These are phyloP conservation scores for Lampris incognitus DNA, from an alignment of 2,113 vertebrate genomes.

Conservation along the genomic window DNA sequence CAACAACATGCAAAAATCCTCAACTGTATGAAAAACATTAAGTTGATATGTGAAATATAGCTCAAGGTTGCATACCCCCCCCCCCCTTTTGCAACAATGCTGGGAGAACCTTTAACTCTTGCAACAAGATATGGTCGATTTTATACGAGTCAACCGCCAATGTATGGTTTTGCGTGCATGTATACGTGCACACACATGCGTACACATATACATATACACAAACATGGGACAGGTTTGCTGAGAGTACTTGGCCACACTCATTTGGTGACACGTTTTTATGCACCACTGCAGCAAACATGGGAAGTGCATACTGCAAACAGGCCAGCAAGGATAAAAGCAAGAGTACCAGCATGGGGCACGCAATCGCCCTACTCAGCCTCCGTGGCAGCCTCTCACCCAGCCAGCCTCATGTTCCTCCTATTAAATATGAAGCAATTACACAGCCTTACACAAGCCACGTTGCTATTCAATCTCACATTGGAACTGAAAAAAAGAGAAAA, in stretches of 20 bases:
- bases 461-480: slow-evolving; percentile 46
- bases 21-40: slow-evolving; percentile 18
- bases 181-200: slow-evolving; percentile 13
- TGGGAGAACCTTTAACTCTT: slow-evolving; percentile 21
- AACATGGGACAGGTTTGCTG: slow-evolving; percentile 35
- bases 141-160: slow-evolving; percentile 30
- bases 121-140: slow-evolving; percentile 27
- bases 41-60: not conserved
- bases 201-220: slow-evolving; percentile 19
- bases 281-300: slow-evolving; percentile 78
- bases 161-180: not conserved
- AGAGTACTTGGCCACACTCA: slow-evolving; percentile 57
- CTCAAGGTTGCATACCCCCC: not conserved
- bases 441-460: slow-evolving; percentile 42
- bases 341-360: slow-evolving; percentile 48
- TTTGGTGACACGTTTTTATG: slow-evolving; percentile 69
- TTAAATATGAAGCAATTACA: slow-evolving; percentile 80
- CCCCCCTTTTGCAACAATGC: slow-evolving; percentile 36
- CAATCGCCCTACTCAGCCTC: slow-evolving; percentile 41
- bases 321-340: slow-evolving; percentile 60
- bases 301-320: slow-evolving; percentile 78
- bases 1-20: slow-evolving; percentile 16
- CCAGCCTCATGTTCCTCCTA: slow-evolving; percentile 63
- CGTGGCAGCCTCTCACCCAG: slow-evolving; percentile 52
- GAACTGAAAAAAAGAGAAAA: slow-evolving; percentile 21